Evolutionary conservation across 2,113 vertebrate genomes (phyloP).

Genomic region (Zapornia atra): DNA sequence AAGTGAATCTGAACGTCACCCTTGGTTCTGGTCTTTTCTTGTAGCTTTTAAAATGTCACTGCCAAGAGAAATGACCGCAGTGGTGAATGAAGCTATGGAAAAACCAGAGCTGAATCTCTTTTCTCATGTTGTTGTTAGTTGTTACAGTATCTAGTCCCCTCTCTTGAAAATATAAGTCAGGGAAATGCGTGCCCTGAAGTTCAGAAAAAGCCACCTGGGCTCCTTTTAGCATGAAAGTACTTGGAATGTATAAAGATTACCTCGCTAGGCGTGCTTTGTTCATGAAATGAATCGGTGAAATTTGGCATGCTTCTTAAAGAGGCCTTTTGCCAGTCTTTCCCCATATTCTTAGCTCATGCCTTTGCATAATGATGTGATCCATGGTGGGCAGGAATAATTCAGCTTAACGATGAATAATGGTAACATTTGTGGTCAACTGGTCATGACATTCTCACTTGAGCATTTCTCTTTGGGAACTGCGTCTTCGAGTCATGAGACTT

Average conservation of each 20-base stretch:
- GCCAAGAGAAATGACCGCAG: neutral
- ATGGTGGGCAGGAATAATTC: slow-evolving; percentile 32
- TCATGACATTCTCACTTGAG: slow-evolving; percentile 47
- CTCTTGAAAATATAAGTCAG: neutral
- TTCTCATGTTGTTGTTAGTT: neutral
- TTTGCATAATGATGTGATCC: slow-evolving; percentile 47
- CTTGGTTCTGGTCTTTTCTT: neutral
- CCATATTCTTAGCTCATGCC: slow-evolving; percentile 33
- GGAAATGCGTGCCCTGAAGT: neutral
- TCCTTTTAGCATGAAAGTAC: neutral
- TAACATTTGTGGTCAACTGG: slow-evolving; percentile 52
- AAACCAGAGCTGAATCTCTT: neutral
- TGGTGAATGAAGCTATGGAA: slow-evolving; percentile 31
- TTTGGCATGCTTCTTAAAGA: slow-evolving; percentile 12
- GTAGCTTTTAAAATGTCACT: slow-evolving; percentile 1
- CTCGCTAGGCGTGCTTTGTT: neutral
- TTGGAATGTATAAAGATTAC: neutral
- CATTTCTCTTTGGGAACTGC: slow-evolving; percentile 16
- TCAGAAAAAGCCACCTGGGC: neutral
- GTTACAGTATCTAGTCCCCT: neutral
- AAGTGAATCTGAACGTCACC: neutral
- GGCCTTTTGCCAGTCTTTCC: slow-evolving; percentile 11
- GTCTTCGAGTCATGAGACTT: slow-evolving; percentile 12
- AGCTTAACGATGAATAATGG: slow-evolving; percentile 40
- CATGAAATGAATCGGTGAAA: neutral